Base-by-base conservation (phyloP, 2,888 invertebrate species). In the Marasmarcha lunaedactyla region DNA sequence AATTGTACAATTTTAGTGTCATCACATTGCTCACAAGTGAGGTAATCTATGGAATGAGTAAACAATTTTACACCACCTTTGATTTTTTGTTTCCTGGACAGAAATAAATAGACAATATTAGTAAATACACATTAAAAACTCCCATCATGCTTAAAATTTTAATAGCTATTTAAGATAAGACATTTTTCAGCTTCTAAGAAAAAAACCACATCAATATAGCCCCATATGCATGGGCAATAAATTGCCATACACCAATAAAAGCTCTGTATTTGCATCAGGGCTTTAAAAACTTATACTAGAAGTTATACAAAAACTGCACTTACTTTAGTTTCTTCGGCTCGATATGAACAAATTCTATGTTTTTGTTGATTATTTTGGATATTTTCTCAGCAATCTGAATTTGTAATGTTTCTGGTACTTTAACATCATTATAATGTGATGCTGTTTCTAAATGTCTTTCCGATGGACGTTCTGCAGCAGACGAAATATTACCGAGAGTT, bases 341-440 rank as follows among this genome's bases (percentile, higher is more conserved):
- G 13, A 67, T 36, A 39, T 77, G 65, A 11, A 83, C 62, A 69
- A 72, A 84, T 48, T 76, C 63, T n/a, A 84, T 50, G 42, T 67
- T 67, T 45, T 67, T 71, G 33, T 76, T 65, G 30, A 88, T 73
- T 25, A 85, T 59, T 13, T 62, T 64, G 1, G 85, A 78, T 34
- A 87, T 57, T 59, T 85, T 84, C 34, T 71, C 74, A 6, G 84
- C 84, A 38, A 87, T 83, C 42, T 61, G 67, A 27, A 65, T 73
- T 51, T 85, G 85, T 62, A 87, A 71, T 48, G 83, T 73, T 12
- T 72, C 71, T 2, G 86, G 85, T 1, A 86, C 83, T 51, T 76
- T 78, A 1, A 83, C 67, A 56, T 86, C 86, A 50, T 85, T 86
- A 46, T 86, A 85, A 46, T 85, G 85, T 30, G 78, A 69, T 6